Conservation (phyloP, 2,113 vertebrate species). For the Catharus bicknelli region DNA sequence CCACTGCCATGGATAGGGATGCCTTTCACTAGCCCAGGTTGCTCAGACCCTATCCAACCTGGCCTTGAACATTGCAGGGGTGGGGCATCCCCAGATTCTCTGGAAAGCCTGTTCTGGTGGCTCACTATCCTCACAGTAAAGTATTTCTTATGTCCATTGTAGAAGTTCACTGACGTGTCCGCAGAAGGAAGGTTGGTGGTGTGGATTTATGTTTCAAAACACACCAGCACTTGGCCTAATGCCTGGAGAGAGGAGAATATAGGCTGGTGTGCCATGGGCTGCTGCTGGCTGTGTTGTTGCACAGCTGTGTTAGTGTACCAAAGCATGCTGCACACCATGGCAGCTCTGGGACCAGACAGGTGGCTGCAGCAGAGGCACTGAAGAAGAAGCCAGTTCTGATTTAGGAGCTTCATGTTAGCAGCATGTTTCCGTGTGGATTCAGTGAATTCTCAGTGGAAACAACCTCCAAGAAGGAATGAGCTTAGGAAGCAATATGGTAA, state of each 20-base stretch:
- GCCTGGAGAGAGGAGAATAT: background rate
- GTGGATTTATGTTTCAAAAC: background rate
- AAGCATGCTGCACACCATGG: rapidly evolving
- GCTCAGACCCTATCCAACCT: background rate
- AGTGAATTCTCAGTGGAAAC: background rate
- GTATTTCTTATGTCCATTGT: background rate
- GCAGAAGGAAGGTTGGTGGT: background rate
- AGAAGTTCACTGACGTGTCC: rapidly evolving
- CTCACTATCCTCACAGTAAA: background rate
- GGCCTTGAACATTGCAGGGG: background rate
- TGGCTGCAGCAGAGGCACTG: background rate
- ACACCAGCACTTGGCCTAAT: background rate
- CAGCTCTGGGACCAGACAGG: background rate
- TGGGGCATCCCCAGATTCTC: background rate
- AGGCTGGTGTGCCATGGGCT: rapidly evolving
- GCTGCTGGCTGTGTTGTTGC: rapidly evolving
- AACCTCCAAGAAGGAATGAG: background rate
- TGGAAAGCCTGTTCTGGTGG: background rate
- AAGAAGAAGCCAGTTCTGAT: background rate
- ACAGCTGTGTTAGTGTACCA: rapidly evolving
- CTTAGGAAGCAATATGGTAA: background rate
- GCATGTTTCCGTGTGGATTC: background rate
- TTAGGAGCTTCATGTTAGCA: background rate
- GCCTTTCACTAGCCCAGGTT: background rate
- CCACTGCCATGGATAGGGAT: background rate